Base-by-base conservation (phyloP, 1,140 invertebrate species). In the Calycopis cecrops region DNA sequence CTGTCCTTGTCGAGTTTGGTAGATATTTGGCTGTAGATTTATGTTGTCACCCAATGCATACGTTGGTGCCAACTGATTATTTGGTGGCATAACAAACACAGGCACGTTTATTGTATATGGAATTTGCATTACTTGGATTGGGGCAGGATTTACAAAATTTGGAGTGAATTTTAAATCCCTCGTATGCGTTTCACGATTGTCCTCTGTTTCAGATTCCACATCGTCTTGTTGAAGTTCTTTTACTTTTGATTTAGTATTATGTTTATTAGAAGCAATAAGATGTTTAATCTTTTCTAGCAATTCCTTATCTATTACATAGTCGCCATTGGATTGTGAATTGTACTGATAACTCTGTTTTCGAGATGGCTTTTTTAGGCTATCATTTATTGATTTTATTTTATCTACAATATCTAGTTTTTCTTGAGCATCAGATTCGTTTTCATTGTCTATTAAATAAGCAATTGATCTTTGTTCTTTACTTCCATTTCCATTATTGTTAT, bases 371-470 rank as follows among this genome's bases (percentile, higher is more conserved):
- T 70, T 62, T 33, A 85, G 55, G 33, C 61, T 66, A 8, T 75
- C 67, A 56, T 86, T 86, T 9, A 86, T 73, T 34, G 66, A 64
- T 69, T 71, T 77, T 48, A 86, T 84, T 64, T 83, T 83, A 17
- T 80, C 65, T n/a, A 86, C 58, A 35, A 86, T 84, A 11, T 81
- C 71, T 63, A 55, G 65, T 9, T 67, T 71, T 16, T 57, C 64
- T 3, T 61, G 61, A 16, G 52, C 34, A 47, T 67, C 42, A 34
- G 65, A 42, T 28, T 76, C 63, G 57, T 38, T 50, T 48, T 73
- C 63, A 40, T 38, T 3, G 8, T 53, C 35, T 21, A 53, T 12
- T 37, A 53, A 53, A 47, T 67, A 73, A 16, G 56, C 56, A 14
- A 79, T 52, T 55, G 77, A 69, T 60, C 62, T 63, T 52, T 79